Conservation (phyloP, 2,797 vertebrate genomes). For the Paedocypris micromegethes region DNA sequence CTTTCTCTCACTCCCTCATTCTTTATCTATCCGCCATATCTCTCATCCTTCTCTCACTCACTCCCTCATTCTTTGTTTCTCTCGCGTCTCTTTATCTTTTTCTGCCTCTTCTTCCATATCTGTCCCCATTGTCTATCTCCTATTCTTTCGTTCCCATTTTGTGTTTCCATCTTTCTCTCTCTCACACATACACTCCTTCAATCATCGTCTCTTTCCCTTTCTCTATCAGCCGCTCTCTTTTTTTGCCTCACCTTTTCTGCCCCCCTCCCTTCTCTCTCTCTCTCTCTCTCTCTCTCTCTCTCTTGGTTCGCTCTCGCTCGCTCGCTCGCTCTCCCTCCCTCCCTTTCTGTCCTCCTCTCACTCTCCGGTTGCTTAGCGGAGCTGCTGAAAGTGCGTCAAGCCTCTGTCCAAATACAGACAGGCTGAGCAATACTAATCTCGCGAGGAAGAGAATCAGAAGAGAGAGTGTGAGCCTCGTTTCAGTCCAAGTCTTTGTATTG, state of each 20-base stretch:
- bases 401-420: slow-evolving; percentile 37
- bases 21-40: no score
- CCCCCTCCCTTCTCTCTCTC: slow-evolving; percentile 1
- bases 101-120: no score
- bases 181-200: neutral
- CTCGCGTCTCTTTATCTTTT: no score
- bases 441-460: slow-evolving; percentile 36
- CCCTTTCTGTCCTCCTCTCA: slow-evolving; percentile 9
- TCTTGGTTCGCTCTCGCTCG: slow-evolving; percentile 4
- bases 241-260: neutral
- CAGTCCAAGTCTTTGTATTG: slow-evolving; percentile 57
- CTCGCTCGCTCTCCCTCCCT: slow-evolving; percentile 12
- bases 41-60: no score
- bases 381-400: slow-evolving; percentile 47
- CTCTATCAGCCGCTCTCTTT: slow-evolving; percentile 10
- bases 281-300: slow-evolving; percentile 4
- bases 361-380: slow-evolving; percentile 40
- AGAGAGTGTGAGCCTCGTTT: slow-evolving; percentile 13
- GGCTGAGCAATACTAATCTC: slow-evolving; percentile 41
- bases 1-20: no score
- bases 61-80: no score
- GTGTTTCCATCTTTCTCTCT: neutral
- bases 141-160: no score
- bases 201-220: neutral
- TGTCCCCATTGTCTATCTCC: no score